Conservation (phyloP, 2,888 invertebrate species). For the Rhimphoctona megacephalus region DNA sequence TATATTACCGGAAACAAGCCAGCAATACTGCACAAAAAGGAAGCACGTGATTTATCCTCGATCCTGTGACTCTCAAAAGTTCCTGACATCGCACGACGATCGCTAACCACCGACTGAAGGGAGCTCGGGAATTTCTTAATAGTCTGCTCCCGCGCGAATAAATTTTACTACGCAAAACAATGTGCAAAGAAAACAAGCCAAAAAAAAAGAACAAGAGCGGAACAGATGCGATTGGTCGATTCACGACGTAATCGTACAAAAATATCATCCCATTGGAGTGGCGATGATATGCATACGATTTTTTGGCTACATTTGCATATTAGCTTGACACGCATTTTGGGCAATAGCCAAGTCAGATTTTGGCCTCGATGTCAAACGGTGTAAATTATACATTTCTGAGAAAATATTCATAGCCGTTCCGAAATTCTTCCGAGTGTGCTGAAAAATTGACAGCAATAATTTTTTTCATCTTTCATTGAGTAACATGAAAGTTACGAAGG, state of each 20-base stretch:
- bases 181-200: neutral
- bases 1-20: conserved; percentile 59
- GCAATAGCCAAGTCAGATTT: conserved; percentile 46
- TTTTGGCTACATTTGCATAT: conserved; percentile 37
- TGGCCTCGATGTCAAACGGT: conserved; percentile 24
- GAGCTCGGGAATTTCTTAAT: neutral
- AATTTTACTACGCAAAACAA: conserved; percentile 32
- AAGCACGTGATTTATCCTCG: conserved; percentile 33
- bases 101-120: conserved; percentile 51
- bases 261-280: conserved; percentile 27
- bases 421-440: neutral
- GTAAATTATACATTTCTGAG: neutral
- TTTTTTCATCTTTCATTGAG: neutral
- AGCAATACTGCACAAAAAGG: conserved; percentile 51
- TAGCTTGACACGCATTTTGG: conserved; percentile 26
- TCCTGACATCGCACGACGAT: conserved; percentile 57
- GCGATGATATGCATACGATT: conserved; percentile 6
- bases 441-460: too few relatives aligned
- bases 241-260: conserved; percentile 18
- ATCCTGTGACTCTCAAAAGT: conserved; percentile 18
- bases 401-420: neutral
- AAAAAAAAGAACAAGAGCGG: neutral
- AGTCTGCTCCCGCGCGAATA: conserved; percentile 8
- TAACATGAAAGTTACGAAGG: neutral
- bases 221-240: conserved; percentile 30